Evolutionary conservation across 2,888 invertebrate genomes (phyloP).

Genomic region (Melieria omissa): DNA sequence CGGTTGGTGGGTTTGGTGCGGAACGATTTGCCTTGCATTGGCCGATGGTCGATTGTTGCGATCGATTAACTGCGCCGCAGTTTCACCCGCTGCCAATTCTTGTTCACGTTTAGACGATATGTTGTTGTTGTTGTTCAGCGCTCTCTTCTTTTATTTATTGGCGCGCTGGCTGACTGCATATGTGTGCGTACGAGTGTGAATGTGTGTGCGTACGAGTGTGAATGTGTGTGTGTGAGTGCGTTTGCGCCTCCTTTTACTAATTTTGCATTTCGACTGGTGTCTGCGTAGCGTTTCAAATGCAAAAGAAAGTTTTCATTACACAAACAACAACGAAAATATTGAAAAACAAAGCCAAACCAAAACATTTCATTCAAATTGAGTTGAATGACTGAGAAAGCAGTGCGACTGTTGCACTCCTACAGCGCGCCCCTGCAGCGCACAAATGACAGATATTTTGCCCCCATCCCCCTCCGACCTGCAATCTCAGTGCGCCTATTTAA

Average conservation of each 20-base stretch:
- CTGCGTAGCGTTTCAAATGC: constrained; percentile 6
- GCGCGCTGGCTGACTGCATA: no score
- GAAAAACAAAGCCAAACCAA: no score
- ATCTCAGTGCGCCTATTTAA: neutral
- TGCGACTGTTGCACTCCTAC: neutral
- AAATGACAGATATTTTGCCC: no score
- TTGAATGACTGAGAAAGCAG: constrained; percentile 15
- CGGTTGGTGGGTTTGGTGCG: constrained; percentile 29
- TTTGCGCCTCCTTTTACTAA: neutral
- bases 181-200: neutral
- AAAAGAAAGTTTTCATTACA: constrained; percentile 18
- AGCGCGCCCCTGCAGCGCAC: no score
- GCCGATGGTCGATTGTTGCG: no score
- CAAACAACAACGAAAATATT: neutral
- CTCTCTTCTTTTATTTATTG: no score
- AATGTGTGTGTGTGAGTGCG: neutral
- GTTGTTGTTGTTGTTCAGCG: no score
- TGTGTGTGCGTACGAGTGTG: neutral
- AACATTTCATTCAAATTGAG: neutral
- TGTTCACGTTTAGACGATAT: no score
- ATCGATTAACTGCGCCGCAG: no score
- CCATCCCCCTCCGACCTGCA: no score
- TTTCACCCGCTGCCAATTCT: no score
- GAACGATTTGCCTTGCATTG: neutral
- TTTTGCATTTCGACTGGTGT: constrained; percentile 8